These are phyloP conservation scores for Orthosia gracilis DNA, from an alignment of 2,888 invertebrate genomes.

Conservation along the genomic window DNA sequence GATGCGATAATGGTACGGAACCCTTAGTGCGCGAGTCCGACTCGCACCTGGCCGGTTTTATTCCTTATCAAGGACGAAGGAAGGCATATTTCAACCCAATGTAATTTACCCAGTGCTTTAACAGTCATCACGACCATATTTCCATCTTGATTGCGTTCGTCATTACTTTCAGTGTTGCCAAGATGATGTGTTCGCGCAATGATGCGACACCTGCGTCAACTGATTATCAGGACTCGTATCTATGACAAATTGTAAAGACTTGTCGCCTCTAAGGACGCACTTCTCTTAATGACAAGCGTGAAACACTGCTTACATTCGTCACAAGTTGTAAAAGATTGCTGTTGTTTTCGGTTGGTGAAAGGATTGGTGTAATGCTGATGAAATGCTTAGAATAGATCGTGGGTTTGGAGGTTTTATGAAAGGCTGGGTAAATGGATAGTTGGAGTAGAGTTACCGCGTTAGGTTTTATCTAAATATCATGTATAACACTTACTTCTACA, in stretches of 20 bases:
- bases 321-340: conserved; percentile 21
- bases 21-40: too few species aligned
- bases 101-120: too few species aligned
- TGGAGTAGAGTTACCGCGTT: background rate
- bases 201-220: background rate
- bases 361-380: conserved; percentile 3
- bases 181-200: background rate
- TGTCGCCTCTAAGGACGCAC: conserved; percentile 29
- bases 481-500: too few species aligned
- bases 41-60: too few species aligned
- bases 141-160: background rate
- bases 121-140: background rate
- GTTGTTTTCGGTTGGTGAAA: conserved; percentile 21
- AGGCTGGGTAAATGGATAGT: background rate
- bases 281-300: conserved; percentile 37
- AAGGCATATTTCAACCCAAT: too few species aligned
- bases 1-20: too few species aligned
- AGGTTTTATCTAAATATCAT: background rate
- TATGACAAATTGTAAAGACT: conserved; percentile 38
- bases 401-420: background rate
- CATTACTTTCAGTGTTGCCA: background rate
- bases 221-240: conserved; percentile 21
- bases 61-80: too few species aligned
- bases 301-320: conserved; percentile 41
- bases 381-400: background rate